Evolutionary conservation across 2,888 invertebrate species (phyloP).

Genomic region (Zaprionus obscuricornis): DNA sequence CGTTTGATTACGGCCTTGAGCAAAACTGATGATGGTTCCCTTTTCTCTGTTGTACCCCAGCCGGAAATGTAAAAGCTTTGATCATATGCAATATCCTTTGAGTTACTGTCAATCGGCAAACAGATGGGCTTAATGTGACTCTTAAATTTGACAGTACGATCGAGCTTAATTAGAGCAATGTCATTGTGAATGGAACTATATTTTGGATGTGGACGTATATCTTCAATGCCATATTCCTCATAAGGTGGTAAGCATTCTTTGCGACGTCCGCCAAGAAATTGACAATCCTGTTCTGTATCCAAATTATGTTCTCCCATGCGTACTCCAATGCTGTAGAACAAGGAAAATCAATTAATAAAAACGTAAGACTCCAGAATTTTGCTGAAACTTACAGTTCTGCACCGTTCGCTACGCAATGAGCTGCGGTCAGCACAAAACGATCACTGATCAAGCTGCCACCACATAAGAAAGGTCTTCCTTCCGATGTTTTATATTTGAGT

Average conservation of each 20-base stretch:
- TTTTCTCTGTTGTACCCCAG: constrained; percentile 77
- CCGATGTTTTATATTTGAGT: constrained; percentile 85
- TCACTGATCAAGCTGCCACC: constrained; percentile 79
- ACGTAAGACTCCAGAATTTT: background rate
- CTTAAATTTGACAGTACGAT: constrained; percentile 53
- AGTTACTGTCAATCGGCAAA: constrained; percentile 66
- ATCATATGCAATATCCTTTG: constrained; percentile 26
- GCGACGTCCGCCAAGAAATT: constrained; percentile 35
- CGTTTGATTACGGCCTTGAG: constrained; percentile 64
- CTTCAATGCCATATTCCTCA: constrained; percentile 80
- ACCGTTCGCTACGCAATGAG: constrained; percentile 70
- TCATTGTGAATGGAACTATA: constrained; percentile 85
- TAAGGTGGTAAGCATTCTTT: constrained; percentile 81
- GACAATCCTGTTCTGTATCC: constrained; percentile 76
- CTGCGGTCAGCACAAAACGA: constrained; percentile 79
- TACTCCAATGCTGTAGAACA: constrained; percentile 71
- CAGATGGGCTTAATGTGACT: constrained; percentile 77
- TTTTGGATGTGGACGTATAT: constrained; percentile 84
- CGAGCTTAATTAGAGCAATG: constrained; percentile 85
- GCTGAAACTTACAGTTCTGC: constrained; percentile 55
- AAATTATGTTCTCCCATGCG: constrained; percentile 83
- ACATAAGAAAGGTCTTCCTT: constrained; percentile 79
- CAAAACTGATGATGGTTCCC: constrained; percentile 46
- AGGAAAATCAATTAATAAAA: background rate
- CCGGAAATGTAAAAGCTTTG: constrained; percentile 71